Conservation (phyloP, 1,140 invertebrate genomes). For the Rhyzopertha dominica region DNA sequence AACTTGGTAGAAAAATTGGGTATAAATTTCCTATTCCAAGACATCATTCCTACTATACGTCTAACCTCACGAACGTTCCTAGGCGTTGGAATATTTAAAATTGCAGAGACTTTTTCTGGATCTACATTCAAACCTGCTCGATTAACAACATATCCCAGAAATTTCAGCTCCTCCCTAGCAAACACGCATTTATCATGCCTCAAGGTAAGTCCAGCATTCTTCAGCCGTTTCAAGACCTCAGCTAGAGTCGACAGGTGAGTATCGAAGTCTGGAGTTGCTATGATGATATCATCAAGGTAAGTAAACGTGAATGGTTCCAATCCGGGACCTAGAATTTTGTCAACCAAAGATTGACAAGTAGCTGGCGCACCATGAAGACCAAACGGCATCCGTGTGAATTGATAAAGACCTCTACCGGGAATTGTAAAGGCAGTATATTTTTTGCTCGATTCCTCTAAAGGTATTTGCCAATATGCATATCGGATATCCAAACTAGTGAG, state of each 20-base stretch:
- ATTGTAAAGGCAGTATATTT: constrained; percentile 36
- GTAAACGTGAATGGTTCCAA: constrained; percentile 12
- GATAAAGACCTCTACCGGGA: constrained; percentile 30
- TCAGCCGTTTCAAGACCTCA: too few relatives aligned
- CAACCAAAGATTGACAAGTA: constrained; percentile 22
- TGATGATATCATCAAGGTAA: constrained; percentile 41
- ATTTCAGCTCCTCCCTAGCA: too few relatives aligned
- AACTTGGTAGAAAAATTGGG: too few relatives aligned
- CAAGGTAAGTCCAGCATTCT: too few relatives aligned
- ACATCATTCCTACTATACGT: too few relatives aligned
- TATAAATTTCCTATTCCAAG: too few relatives aligned
- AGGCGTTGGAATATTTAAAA: too few relatives aligned
- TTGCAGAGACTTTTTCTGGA: too few relatives aligned
- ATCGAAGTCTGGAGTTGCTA: constrained; percentile 31
- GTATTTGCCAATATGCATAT: constrained; percentile 36
- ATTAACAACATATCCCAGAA: too few relatives aligned
- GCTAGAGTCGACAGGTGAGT: constrained; percentile 30
- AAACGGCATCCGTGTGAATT: constrained; percentile 28
- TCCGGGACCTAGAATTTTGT: constrained; percentile 24
- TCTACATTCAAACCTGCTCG: too few relatives aligned
- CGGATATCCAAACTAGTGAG: constrained; percentile 30
- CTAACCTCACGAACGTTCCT: too few relatives aligned
- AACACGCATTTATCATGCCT: too few relatives aligned
- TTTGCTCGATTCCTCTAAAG: constrained; percentile 21
- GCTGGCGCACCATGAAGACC: constrained; percentile 8